Conservation (phyloP, 1,140 invertebrate species). For the Sarcophaga peregrina region DNA sequence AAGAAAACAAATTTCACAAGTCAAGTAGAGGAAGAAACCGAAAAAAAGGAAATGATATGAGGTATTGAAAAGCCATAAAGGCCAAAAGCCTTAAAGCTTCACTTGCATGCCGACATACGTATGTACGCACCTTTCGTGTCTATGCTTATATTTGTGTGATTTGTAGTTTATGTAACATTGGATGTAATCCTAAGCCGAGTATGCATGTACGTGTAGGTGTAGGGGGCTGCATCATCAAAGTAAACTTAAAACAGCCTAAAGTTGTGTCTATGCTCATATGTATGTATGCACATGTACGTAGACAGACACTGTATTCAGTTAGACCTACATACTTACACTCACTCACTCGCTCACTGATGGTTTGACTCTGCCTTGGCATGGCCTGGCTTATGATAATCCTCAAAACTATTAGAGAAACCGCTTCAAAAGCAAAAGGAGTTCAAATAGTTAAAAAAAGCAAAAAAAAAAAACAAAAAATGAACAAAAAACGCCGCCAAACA, state of each 20-base stretch:
- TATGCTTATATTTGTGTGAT: neutral
- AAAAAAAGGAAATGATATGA: neutral
- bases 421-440: conserved; percentile 27
- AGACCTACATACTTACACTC: neutral
- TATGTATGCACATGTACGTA: too few species aligned
- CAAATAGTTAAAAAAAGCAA: conserved; percentile 7
- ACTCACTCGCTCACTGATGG: neutral
- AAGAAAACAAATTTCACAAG: neutral
- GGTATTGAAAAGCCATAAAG: conserved; percentile 34
- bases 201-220: neutral
- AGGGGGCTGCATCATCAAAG: conserved; percentile 7
- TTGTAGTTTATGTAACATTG: neutral
- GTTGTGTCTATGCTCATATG: neutral
- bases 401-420: conserved; percentile 36
- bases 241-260: conserved; percentile 26
- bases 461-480: neutral
- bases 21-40: neutral
- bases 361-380: neutral
- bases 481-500: conserved; percentile 31
- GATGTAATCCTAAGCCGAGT: neutral
- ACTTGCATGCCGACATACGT: neutral
- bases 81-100: neutral
- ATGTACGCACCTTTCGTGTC: neutral
- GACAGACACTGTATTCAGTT: too few species aligned
- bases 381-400: conserved; percentile 32